Base-by-base conservation (phyloP, 2,888 invertebrate species). In the Drosophila neonasuta region DNA sequence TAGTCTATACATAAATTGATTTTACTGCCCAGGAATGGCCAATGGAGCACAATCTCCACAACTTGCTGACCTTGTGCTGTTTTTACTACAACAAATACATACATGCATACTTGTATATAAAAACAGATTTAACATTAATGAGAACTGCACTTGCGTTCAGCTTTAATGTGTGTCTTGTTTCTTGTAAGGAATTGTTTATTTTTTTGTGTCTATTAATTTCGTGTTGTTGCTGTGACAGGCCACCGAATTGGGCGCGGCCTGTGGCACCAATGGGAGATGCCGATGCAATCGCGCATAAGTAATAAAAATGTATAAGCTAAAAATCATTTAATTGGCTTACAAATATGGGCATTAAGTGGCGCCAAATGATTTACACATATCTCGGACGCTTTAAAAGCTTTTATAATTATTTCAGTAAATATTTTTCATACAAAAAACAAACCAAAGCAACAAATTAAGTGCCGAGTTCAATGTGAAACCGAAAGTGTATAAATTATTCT, bases 41-140 rank as follows among this genome's bases (percentile, higher is more conserved):
- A 73, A 55, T 52, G 73, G 48, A 20, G 39, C 63, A 66, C 74
- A 74, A 63, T 73, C 71, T 64, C 77, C 59, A 74, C 68, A 86
- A 71, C 75, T 67, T 49, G 87, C 39, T 69, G 85, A 80, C 80
- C 80, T 80, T 80, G 80, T 84, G 79, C 73, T 51, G 63, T 78
- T 24, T 24, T 24, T 24, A 24, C 24, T 24, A 24, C 24, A 24
- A 24, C 6, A 24, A 24, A 24, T 24, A 24, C 1, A 24, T 24
- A 6, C 6, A 24, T 24, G 1, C 24, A 24, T 24, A 24, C 24
- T 24, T 24, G 24, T 24, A 46, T 8, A 45, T 36, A 44, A 9
- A 51, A 49, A 46, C 41, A 58, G 15, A 20, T 48, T 56, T 32
- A 39, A 52, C 48, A 54, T 73, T 73, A 62, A 68, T 56, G 77